These are phyloP conservation scores for Vandiemenella viatica DNA, from an alignment of 2,888 invertebrate genomes.

Conservation along the genomic window DNA sequence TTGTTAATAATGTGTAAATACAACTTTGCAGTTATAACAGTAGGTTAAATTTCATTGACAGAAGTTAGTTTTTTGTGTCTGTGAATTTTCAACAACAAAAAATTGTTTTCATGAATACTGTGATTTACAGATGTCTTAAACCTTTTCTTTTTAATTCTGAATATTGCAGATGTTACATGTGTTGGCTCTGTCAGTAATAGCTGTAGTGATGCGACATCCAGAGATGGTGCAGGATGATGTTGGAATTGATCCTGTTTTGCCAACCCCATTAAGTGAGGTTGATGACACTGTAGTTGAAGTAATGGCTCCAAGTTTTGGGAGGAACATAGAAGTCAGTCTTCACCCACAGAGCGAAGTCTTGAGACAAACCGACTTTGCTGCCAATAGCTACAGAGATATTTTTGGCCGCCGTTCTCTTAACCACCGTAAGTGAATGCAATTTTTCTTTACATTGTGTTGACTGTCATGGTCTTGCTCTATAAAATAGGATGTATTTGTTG, in stretches of 20 bases:
- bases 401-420: conserved; percentile 47
- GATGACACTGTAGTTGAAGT: conserved; percentile 27
- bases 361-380: conserved; percentile 5
- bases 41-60: too few relatives aligned
- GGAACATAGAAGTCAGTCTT: conserved; percentile 8
- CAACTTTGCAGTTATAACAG: too few relatives aligned
- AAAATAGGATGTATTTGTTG: too few relatives aligned
- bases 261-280: conserved; percentile 57
- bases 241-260: conserved; percentile 33
- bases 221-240: conserved; percentile 38
- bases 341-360: conserved; percentile 1
- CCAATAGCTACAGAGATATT: conserved; percentile 11
- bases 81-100: too few relatives aligned
- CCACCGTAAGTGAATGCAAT: conserved; percentile 40
- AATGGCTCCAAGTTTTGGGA: conserved; percentile 6
- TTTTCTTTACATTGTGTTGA: conserved; percentile 8
- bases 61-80: too few relatives aligned
- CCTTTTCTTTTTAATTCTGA: too few relatives aligned
- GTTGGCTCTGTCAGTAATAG: conserved; percentile 55
- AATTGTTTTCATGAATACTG: too few relatives aligned
- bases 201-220: conserved; percentile 58
- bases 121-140: too few relatives aligned
- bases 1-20: too few relatives aligned
- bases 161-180: conserved; percentile 60
- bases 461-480: conserved; percentile 5